Evolutionary conservation across 2,797 vertebrate species (phyloP), one percentile per base, ranked within the genome.

Genomic region (Chlorospingus semifuscus): DNA sequence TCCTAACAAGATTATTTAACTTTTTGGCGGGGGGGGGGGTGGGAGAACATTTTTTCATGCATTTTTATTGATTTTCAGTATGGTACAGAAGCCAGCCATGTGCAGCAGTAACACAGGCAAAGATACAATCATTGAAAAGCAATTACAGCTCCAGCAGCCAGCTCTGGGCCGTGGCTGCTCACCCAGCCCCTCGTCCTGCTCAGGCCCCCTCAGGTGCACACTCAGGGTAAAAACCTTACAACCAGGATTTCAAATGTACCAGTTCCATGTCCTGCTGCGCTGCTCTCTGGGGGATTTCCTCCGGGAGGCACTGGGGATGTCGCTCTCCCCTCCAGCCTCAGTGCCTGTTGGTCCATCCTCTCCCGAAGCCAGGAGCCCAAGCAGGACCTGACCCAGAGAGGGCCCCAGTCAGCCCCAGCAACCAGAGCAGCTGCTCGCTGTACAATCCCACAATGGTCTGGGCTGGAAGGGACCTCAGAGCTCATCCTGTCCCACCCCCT

Each of bases 41-140:
- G 47, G 37, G 77, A 92, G 76, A 85, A 87, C 50, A 72, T 87
- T 96, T 88, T 96, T 96, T 83, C 47, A 39, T 79, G 90, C 71
- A 56, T 94, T 94, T 96, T 96, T 94, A 96, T 96, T 96, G 96
- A 97, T 96, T 97, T 96, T 96, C 93, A 96, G 63, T 96, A 77
- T 68, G 29, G 92, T 96, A 87, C 93, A 96, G 88, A 96, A n/a
- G 37, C 78, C n/a, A 22, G 71, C 77, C 70, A 16, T 94, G 77
- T 96, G 90, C 87, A 93, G 91, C 92, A 95, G 93, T 95, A 97
- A 89, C 90, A 87, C 4, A 8, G 47, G 76, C 90, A 92, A 82
- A 95, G 95, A 96, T 81, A 53, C 41, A 92, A 39, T 76, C 84
- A 30, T 42, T 92, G 95, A 34, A 91, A 95, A 96, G 52, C 90